Evolutionary conservation across 2,888 invertebrate species (phyloP).

Genomic region (Phoenoteleia sp.): DNA sequence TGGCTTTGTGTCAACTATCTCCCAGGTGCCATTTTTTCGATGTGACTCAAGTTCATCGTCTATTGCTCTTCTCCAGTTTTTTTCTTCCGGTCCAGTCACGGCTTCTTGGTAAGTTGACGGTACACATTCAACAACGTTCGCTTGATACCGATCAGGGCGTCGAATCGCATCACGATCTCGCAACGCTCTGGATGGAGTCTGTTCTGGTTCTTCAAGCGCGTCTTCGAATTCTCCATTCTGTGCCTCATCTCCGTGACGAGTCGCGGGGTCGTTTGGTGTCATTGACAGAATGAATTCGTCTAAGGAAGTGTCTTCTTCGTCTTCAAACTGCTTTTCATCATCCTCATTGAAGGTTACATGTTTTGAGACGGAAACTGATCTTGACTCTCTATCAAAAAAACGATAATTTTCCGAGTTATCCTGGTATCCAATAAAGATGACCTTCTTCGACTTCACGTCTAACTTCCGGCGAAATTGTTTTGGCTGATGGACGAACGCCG

Average conservation of each 20-base stretch:
- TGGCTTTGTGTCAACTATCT: neutral
- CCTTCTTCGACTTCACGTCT: conserved; percentile 63
- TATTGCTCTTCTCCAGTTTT: conserved; percentile 1
- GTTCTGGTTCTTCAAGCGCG: too few relatives aligned
- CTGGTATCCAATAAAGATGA: conserved; percentile 60
- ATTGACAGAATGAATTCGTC: neutral
- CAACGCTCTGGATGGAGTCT: neutral
- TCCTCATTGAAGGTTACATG: conserved; percentile 46
- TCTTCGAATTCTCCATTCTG: too few relatives aligned
- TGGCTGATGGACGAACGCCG: conserved; percentile 47
- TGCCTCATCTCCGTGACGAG: too few relatives aligned
- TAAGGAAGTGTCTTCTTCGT: neutral
- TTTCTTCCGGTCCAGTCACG: neutral
- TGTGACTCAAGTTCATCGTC: neutral
- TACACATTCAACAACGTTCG: neutral
- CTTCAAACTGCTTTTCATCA: neutral
- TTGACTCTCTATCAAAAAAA: conserved; percentile 38
- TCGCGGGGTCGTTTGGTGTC: too few relatives aligned
- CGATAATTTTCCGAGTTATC: conserved; percentile 53
- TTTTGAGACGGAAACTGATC: conserved; percentile 27
- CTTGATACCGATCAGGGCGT: neutral
- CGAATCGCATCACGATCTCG: neutral
- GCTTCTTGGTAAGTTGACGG: neutral
- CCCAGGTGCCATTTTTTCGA: conserved; percentile 2
- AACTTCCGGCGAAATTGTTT: conserved; percentile 62